Conservation (phyloP, 1,140 invertebrate species). For the Cotesia chilonis region DNA sequence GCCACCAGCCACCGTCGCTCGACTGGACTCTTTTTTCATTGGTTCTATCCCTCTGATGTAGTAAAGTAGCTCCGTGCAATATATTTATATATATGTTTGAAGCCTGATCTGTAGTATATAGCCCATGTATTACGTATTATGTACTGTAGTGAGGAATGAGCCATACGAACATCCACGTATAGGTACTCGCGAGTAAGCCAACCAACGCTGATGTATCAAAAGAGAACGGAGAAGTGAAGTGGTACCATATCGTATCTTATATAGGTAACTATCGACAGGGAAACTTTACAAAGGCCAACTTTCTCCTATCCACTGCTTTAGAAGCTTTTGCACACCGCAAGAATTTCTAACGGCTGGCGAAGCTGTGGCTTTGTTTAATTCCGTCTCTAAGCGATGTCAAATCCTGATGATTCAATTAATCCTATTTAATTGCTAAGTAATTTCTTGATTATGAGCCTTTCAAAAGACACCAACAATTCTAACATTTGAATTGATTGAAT, state of each 20-base stretch:
- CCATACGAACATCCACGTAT: background rate
- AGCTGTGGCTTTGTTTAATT: constrained; percentile 11
- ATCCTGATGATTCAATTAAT: constrained; percentile 2
- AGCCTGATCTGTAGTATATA: background rate
- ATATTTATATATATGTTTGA: background rate
- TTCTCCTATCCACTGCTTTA: constrained; percentile 23
- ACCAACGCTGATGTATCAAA: constrained; percentile 15
- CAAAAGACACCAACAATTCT: too few relatives aligned
- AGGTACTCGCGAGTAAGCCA: constrained; percentile 1
- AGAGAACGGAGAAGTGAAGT: background rate
- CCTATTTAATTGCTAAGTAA: too few relatives aligned
- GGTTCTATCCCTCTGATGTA: background rate
- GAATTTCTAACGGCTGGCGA: background rate
- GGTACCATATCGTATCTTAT: constrained; percentile 35
- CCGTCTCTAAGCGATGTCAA: background rate
- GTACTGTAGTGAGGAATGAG: background rate
- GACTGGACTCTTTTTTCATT: constrained; percentile 10
- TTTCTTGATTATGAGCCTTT: too few relatives aligned
- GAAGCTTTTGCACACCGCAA: constrained; percentile 34
- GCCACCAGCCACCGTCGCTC: constrained; percentile 17
- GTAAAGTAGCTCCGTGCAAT: background rate
- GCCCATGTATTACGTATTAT: background rate
- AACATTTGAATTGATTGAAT: too few relatives aligned
- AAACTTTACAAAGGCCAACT: constrained; percentile 44
- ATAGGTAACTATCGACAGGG: constrained; percentile 45